Conservation (phyloP, 2,797 vertebrate species). For the Lutjanus campechanus region DNA sequence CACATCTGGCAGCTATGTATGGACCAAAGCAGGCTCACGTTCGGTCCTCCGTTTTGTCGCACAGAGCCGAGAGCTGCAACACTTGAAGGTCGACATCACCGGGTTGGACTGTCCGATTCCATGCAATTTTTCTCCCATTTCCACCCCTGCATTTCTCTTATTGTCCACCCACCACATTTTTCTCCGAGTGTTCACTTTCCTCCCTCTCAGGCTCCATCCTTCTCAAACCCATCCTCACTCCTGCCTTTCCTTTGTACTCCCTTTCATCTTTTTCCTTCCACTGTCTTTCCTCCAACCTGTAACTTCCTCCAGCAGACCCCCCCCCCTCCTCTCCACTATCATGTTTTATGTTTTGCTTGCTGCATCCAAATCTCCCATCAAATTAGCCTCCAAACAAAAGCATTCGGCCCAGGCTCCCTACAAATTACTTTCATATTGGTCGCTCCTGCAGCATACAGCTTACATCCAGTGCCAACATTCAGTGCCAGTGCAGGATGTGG, state of each 20-base stretch:
- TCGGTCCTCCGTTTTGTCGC: neutral
- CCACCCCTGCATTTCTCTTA: neutral
- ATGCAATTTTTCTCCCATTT: neutral
- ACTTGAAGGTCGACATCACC: neutral
- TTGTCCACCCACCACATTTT: neutral
- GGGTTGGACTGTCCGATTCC: neutral
- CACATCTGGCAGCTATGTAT: neutral
- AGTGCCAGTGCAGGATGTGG: neutral
- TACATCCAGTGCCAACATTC: neutral
- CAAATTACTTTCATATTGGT: neutral
- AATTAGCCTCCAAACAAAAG: conserved; percentile 8
- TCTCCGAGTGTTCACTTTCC: neutral
- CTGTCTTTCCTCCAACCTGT: neutral
- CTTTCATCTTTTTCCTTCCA: neutral
- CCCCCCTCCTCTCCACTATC: neutral
- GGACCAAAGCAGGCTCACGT: neutral
- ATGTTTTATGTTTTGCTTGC: neutral
- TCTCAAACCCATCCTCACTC: neutral
- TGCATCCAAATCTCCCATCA: conserved; percentile 4
- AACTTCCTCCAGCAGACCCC: neutral
- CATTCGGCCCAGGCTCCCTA: too few species aligned
- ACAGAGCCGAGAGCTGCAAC: neutral
- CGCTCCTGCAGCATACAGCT: neutral
- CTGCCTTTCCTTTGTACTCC: neutral
- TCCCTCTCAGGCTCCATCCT: neutral